Evolutionary conservation across 2,888 invertebrate species (phyloP).

Genomic region (Cyaniris semiargus): DNA sequence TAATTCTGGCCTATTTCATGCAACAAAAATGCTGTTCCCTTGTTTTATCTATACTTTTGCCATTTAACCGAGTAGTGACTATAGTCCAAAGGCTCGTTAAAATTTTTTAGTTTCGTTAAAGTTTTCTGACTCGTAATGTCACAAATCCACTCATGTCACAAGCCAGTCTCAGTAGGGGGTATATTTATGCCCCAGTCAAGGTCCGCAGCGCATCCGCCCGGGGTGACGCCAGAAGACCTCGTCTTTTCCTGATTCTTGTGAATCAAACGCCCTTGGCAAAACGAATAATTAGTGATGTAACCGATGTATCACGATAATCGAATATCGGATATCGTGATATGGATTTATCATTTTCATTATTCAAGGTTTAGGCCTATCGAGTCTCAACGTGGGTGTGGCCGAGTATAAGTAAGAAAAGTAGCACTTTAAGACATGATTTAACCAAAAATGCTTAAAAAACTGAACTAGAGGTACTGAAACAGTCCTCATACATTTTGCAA

Average conservation of each 20-base stretch:
- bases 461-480: not conserved
- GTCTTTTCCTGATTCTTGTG: constrained; percentile 72
- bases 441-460: too few species aligned
- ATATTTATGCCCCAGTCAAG: constrained; percentile 38
- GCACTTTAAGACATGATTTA: too few species aligned
- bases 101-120: too few species aligned
- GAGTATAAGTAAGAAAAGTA: too few species aligned
- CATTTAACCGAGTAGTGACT: too few species aligned
- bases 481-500: not conserved
- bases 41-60: too few species aligned
- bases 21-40: too few species aligned
- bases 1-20: too few species aligned
- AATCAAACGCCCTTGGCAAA: constrained; percentile 64
- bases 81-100: too few species aligned
- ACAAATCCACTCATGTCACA: not conserved
- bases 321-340: not conserved
- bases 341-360: not conserved
- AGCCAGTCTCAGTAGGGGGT: not conserved
- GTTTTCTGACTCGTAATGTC: not conserved
- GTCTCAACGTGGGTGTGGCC: not conserved
- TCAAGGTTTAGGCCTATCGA: not conserved
- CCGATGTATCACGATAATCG: not conserved
- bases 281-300: constrained; percentile 32
- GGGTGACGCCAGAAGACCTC: constrained; percentile 66
- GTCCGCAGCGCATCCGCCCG: constrained; percentile 57